Percentiles rank a stretch among this genome's conserved stretches.
Conservation (phyloP, 2,888 invertebrate genomes). For the Andrena haemorrhoa region DNA sequence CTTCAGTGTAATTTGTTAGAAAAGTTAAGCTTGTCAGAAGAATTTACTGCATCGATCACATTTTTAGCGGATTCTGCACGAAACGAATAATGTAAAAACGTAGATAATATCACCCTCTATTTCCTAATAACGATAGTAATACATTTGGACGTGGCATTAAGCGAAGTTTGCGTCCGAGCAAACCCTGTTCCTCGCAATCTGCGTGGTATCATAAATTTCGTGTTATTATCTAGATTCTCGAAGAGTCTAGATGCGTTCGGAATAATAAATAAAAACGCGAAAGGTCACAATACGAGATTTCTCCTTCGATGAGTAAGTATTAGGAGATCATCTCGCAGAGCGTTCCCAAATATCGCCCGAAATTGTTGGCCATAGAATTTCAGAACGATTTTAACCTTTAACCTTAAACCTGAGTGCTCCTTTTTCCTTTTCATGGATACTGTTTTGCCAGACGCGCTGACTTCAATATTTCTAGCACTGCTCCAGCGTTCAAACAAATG, state of each 20-base stretch:
- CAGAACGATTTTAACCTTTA: slow-evolving; percentile 4
- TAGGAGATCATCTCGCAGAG: slow-evolving; percentile 5
- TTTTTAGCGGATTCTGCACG: not conserved
- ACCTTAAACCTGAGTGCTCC: not conserved
- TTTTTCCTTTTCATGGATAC: not conserved
- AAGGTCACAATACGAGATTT: slow-evolving; percentile 25
- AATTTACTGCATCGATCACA: not conserved
- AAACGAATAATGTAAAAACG: not conserved
- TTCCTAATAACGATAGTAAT: slow-evolving; percentile 13
- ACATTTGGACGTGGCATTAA: slow-evolving; percentile 13
- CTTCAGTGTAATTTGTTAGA: not conserved
- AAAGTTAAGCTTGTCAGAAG: not conserved
- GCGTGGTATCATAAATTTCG: slow-evolving; percentile 7
- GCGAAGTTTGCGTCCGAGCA: not conserved
- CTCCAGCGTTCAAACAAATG: not conserved
- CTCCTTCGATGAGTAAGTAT: slow-evolving; percentile 4
- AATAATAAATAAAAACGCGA: slow-evolving; percentile 30
- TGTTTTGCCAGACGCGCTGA: not conserved
- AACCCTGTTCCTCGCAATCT: slow-evolving; percentile 8
- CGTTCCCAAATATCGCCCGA: not conserved
- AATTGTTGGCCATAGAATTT: not conserved
- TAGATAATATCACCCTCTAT: slow-evolving; percentile 4
- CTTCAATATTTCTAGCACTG: not conserved
- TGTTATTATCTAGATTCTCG: slow-evolving; percentile 25
- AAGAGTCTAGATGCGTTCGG: not conserved